Percentiles rank a stretch among this genome's conserved stretches.
Evolutionary conservation across 2,797 vertebrate genomes (phyloP).

Genomic region (Setipinna tenuifilis): DNA sequence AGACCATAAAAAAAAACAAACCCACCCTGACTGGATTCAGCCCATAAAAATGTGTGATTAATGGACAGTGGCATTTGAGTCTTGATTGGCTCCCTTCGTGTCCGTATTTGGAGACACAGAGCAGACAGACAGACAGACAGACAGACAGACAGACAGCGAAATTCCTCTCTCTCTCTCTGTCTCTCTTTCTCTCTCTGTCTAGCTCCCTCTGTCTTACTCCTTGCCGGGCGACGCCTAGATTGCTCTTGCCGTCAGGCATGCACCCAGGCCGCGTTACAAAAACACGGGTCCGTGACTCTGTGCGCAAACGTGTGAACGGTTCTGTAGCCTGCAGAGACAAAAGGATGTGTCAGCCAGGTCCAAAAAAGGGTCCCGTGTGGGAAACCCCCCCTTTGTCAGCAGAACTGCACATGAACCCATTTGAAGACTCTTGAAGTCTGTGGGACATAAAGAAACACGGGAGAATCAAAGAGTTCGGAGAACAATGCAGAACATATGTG

Average conservation of each 20-base stretch:
- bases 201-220: not conserved
- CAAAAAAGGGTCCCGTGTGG: not conserved
- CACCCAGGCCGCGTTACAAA: not conserved
- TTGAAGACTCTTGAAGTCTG: not conserved
- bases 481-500: constrained; percentile 10
- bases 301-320: not conserved
- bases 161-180: not conserved
- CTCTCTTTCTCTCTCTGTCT: too few relatives aligned
- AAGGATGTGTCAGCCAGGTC: not conserved
- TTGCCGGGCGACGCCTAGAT: not conserved
- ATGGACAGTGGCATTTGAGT: not conserved
- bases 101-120: constrained; percentile 25
- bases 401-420: not conserved
- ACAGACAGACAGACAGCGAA: not conserved
- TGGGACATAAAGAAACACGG: not conserved
- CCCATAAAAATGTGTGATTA: constrained; percentile 24
- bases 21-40: not conserved
- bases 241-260: not conserved
- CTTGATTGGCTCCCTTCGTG: not conserved
- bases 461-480: not conserved
- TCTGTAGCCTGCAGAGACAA: not conserved
- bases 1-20: not conserved
- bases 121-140: constrained; percentile 2
- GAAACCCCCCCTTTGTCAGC: not conserved
- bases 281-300: not conserved